Evolutionary conservation across 2,888 invertebrate genomes (phyloP), one percentile per base, ranked within the genome.

Genomic region (Hymenopus coronatus): DNA sequence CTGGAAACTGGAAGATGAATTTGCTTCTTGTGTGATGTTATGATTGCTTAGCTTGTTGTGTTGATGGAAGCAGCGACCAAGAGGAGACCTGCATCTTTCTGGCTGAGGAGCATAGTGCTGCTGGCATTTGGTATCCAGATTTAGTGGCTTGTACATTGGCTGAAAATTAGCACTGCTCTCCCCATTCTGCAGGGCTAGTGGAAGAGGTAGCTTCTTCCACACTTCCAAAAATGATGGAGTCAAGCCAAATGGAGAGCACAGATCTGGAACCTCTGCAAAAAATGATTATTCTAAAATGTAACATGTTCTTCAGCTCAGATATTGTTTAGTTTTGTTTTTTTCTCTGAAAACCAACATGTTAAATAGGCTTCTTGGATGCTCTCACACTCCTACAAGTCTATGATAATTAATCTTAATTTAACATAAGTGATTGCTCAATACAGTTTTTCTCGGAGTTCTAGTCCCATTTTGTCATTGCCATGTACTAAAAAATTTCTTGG

Each of bases 201-300:
- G 90, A 54, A 91, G 88, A 9, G 91, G 91, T 2, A 91, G 90
- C 87, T 91, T 90, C 84, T 90, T 91, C 90, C 91, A 91, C 83
- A 90, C 86, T 28, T 90, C 91, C 14, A 91, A 89, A 15, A 90
- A 90, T n/a, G 90, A 83, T n/a, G 90, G 90, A n/a, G 90, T 88
- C 27, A 90, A 85, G 14, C 88, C 88, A 83, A 90, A 90, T 28
- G 91, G 88, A 14, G 91, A 88, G 46, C 90, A 90, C 40, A 90
- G 84, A 70, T 91, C 90, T 46, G 91, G 90, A 28, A 90, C 91
- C 28, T 90, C 89, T 88, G 90, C 83, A 46, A 33, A 33, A 27
- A 40, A 85, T 33, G 2, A 14, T 0, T 28, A 25, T 20, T 33
- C 12, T 25, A 30, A 4, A 14, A 20, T 28, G 28, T 20, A 27